These are phyloP conservation scores for Gambusia affinis DNA, from an alignment of 2,113 vertebrate genomes.

Conservation along the genomic window DNA sequence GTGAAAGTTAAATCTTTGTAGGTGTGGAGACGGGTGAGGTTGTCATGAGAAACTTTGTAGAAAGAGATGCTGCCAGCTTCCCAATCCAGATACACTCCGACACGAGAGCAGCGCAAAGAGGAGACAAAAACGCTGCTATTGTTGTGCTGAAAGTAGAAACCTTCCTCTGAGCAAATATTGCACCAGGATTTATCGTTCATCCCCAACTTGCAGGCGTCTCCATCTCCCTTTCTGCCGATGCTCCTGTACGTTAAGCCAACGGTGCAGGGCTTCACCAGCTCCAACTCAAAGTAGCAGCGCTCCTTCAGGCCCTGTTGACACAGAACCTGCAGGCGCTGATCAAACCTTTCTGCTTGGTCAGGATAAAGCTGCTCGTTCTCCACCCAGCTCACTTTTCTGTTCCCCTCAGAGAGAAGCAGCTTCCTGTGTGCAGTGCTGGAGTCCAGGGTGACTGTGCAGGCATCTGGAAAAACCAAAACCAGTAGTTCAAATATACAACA, in stretches of 20 bases:
- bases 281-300: conserved; percentile 62
- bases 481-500: background rate
- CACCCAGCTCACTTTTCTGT: conserved; percentile 52
- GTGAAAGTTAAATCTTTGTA: conserved; percentile 10
- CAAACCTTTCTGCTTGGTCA: background rate
- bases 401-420: conserved; percentile 47
- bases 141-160: conserved; percentile 8
- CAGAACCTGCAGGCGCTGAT: conserved; percentile 38
- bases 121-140: fast-evolving
- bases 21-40: conserved; percentile 14
- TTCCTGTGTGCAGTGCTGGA: conserved; percentile 22
- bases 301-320: conserved; percentile 33
- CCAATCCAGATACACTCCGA: conserved; percentile 55
- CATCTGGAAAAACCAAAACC: conserved; percentile 51
- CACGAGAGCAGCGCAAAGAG: conserved; percentile 13
- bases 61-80: conserved; percentile 48
- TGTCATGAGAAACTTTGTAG: conserved; percentile 45
- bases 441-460: conserved; percentile 33
- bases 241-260: conserved; percentile 56
- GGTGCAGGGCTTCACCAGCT: conserved; percentile 22
- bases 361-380: conserved; percentile 2
- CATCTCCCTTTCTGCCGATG: conserved; percentile 27
- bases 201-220: conserved; percentile 24
- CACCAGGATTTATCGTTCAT: conserved; percentile 50
- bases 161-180: conserved; percentile 7